These are phyloP conservation scores for Ptilorrhoa leucosticta DNA, from an alignment of 2,113 vertebrate genomes.

Conservation along the genomic window DNA sequence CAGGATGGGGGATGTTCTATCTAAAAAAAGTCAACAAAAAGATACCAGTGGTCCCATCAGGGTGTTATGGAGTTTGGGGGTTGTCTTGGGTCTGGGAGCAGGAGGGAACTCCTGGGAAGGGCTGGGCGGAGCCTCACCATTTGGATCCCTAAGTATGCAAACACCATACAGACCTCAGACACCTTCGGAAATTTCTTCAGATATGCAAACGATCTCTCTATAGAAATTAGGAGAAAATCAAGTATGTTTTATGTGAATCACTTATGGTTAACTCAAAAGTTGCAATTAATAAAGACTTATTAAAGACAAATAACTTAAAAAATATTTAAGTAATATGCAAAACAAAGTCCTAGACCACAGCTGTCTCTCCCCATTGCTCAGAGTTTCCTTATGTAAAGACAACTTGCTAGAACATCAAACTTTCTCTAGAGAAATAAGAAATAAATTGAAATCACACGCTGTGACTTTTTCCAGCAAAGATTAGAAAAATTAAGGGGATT, in stretches of 20 bases:
- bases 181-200: neutral
- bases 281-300: neutral
- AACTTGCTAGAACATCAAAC: neutral
- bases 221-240: neutral
- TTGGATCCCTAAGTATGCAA: neutral
- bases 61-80: neutral
- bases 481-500: conserved; percentile 12
- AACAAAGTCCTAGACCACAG: neutral
- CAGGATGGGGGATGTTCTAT: neutral
- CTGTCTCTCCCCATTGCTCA: neutral
- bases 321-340: neutral
- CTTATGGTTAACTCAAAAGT: neutral
- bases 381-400: neutral
- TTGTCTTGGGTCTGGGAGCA: neutral
- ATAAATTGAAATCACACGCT: neutral
- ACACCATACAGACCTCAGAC: neutral
- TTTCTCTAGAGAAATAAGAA: neutral
- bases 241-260: neutral
- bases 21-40: neutral
- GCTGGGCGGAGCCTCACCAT: neutral
- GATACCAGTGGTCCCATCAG: fast-evolving
- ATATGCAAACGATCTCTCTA: neutral
- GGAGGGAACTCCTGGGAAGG: neutral
- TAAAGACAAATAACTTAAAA: neutral
- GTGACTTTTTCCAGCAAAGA: neutral